Evolutionary conservation across 2,797 vertebrate genomes (phyloP).

Genomic region (Percopsis omiscomaycus): DNA sequence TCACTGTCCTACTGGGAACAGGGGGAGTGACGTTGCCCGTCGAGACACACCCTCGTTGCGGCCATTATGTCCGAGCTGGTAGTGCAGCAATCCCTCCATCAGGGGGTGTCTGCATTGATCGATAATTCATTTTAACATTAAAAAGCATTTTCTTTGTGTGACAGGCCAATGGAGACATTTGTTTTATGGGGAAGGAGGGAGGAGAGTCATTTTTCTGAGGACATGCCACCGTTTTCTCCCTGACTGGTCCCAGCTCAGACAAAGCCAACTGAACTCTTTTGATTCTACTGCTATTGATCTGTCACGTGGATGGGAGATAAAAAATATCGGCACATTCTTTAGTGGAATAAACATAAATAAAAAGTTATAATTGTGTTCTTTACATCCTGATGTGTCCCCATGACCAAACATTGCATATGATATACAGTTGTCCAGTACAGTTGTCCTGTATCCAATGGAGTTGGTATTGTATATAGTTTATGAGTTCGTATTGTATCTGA

Average conservation of each 20-base stretch:
- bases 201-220: conserved; percentile 13
- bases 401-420: no score
- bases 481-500: background rate
- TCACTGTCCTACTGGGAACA: conserved; percentile 48
- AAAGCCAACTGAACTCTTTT: conserved; percentile 25
- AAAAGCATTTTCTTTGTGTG: conserved; percentile 69
- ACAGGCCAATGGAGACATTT: conserved; percentile 60
- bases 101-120: conserved; percentile 56
- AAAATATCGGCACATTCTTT: no score
- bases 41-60: conserved; percentile 34
- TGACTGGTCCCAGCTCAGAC: background rate
- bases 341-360: no score
- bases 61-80: conserved; percentile 50
- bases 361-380: no score
- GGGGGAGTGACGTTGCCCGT: conserved; percentile 51
- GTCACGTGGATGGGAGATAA: conserved; percentile 15
- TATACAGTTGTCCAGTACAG: background rate
- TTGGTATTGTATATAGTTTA: no score
- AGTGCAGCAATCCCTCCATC: conserved; percentile 51
- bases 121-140: conserved; percentile 78
- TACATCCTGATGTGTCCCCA: no score
- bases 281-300: conserved; percentile 28
- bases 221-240: conserved; percentile 4
- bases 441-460: no score
- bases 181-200: conserved; percentile 18